phyloP scores from a whole-genome alignment of 2,113 vertebrate genomes.

The Globicephala melas region DNA sequence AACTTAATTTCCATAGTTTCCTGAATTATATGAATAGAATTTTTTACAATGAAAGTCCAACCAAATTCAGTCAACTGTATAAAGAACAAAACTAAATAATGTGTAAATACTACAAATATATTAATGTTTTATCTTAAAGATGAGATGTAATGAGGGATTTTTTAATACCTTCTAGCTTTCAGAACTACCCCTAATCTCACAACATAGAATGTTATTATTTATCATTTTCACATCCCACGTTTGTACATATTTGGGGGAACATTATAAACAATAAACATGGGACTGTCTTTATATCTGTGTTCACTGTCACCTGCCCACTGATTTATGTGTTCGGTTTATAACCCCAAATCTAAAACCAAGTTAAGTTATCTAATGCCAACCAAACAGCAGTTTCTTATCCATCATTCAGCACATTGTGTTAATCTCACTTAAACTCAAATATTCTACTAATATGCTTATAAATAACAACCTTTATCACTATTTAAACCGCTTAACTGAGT shows the following conservation, averaged over 20 bases:
- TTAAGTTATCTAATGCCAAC: neutral
- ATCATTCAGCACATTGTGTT: neutral
- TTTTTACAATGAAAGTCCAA: neutral
- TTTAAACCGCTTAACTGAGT: neutral
- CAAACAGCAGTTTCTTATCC: neutral
- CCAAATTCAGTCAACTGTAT: neutral
- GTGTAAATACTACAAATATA: too few relatives aligned
- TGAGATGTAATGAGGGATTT: neutral
- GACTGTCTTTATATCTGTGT: neutral
- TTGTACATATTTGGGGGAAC: accelerated
- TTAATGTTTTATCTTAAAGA: neutral
- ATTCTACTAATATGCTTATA: neutral
- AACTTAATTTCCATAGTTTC: neutral
- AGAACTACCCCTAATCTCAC: too few relatives aligned
- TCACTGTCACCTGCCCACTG: neutral
- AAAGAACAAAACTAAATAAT: neutral
- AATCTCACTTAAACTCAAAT: neutral
- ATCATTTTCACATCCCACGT: neutral
- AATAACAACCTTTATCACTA: neutral
- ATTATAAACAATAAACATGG: neutral
- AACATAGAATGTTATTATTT: neutral
- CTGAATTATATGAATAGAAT: neutral
- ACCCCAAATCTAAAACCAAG: constrained; percentile 10
- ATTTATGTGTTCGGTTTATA: neutral
- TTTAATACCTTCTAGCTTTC: neutral